Base-by-base conservation (phyloP, 2,797 vertebrate species). In the Siniperca obscura region DNA sequence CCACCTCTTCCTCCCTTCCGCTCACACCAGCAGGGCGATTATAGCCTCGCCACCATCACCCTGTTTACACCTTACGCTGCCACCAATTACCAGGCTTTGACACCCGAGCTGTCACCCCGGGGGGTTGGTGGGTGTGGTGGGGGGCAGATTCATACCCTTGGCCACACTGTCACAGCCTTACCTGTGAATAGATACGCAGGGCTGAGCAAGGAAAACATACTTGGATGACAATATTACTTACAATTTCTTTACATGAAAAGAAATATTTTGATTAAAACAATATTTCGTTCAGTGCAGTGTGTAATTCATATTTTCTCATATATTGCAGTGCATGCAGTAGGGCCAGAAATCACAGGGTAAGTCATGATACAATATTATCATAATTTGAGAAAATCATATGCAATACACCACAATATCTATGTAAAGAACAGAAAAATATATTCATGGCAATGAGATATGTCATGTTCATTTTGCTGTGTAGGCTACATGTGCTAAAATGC, bases 11-110 rank as follows among this genome's bases (percentile, higher is more conserved):
- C 76, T 80, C 84, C 34, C 68, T 81, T 86, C 84, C 73, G 57
- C 85, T 93, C 90, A 89, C 91, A 91, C 73, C 86, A 84, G 89
- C 61, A 57, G 80, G 89, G 82, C 83, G 89, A 90, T 92, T 91
- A 90, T 83, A 93, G 89, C 92, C 87, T 83, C 73, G 77, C 88
- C 93, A 90, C 92, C 91, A 55, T 91, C 94, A 94, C 93, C 94
- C 94, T 94, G 94, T 96, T 96, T 96, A 93, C 95, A 95, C 95
- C 95, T 95, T 89, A 85, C 82, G 81, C 87, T 80, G 90, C 92
- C 91, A 94, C 94, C 95, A 95, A 94, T 95, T 95, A 95, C 93
- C 93, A 92, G 90, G 85, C 91, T 93, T 92, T 94, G 94, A 95
- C 95, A 95, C 94, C 91, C 67, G 46, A 76, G 83, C 85, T 91